A percentile compares a stretch with the other conserved stretches of the same genome.
Conservation (phyloP, 1,140 invertebrate genomes). For the Alviniconcha marisindica region DNA sequence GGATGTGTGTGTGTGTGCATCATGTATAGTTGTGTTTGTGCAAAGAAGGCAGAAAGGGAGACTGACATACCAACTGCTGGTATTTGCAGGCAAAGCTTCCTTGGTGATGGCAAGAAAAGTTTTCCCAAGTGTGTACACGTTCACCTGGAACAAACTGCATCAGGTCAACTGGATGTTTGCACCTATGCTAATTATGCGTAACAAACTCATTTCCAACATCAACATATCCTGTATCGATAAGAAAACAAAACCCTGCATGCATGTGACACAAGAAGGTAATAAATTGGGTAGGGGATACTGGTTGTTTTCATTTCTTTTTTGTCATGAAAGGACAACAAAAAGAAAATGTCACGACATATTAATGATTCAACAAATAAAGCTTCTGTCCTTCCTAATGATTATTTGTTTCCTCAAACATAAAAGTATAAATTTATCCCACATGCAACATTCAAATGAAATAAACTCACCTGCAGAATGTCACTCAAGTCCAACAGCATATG, state of each 20-base stretch:
- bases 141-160: constrained; percentile 84
- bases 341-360: not conserved
- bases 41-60: not conserved
- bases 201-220: not conserved
- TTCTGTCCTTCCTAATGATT: not conserved
- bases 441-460: constrained; percentile 76
- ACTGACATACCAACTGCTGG: constrained; percentile 89
- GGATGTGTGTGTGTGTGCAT: too few relatives aligned
- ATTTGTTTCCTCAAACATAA: not conserved
- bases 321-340: not conserved
- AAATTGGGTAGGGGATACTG: not conserved
- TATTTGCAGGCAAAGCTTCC: constrained; percentile 93
- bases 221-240: not conserved
- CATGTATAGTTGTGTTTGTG: too few relatives aligned
- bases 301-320: not conserved
- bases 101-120: constrained; percentile 93
- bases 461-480: constrained; percentile 86
- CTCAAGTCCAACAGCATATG: constrained; percentile 96
- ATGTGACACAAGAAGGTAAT: not conserved
- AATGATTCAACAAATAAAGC: not conserved
- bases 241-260: not conserved
- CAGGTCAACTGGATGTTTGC: too few relatives aligned
- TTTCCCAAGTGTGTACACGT: constrained; percentile 95
- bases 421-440: constrained; percentile 77
- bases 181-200: not conserved